Evolutionary conservation across 2,888 invertebrate genomes (phyloP).

Genomic region (Peribatodes rhomboidaria): DNA sequence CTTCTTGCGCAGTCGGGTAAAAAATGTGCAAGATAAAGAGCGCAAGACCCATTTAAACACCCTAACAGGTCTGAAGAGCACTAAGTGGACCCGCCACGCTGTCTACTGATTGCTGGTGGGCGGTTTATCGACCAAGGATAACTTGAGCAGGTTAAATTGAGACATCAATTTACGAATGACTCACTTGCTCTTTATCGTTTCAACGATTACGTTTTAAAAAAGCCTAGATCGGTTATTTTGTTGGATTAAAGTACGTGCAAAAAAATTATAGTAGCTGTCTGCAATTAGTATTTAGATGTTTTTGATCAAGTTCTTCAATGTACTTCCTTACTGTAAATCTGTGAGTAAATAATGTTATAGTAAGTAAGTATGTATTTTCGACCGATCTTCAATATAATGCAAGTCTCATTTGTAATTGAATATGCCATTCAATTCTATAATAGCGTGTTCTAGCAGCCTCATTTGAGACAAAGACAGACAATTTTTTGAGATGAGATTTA

Average conservation of each 20-base stretch:
- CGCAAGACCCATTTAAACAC: neutral
- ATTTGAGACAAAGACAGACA: no score
- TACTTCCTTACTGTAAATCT: no score
- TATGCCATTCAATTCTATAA: no score
- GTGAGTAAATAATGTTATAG: no score
- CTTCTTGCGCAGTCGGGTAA: no score
- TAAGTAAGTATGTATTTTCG: no score
- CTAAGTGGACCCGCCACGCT: constrained; percentile 23
- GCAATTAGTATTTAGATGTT: no score
- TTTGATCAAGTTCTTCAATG: no score
- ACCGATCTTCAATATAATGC: no score
- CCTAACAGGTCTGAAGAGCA: constrained; percentile 7
- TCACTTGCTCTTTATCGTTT: constrained; percentile 11
- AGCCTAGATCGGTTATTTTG: neutral
- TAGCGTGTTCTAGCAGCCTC: no score
- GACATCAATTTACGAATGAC: constrained; percentile 27
- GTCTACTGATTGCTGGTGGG: constrained; percentile 34
- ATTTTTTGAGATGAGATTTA: no score
- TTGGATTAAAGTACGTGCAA: neutral
- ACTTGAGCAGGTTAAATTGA: constrained; percentile 25
- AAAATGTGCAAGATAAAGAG: neutral
- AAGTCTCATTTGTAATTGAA: no score
- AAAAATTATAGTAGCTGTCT: neutral
- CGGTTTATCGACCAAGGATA: constrained; percentile 33
- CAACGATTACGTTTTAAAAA: neutral